Percentiles rank a stretch among this genome's conserved stretches.
Conservation (phyloP, 2,797 vertebrate genomes). For the Macroramphosus scolopax region DNA sequence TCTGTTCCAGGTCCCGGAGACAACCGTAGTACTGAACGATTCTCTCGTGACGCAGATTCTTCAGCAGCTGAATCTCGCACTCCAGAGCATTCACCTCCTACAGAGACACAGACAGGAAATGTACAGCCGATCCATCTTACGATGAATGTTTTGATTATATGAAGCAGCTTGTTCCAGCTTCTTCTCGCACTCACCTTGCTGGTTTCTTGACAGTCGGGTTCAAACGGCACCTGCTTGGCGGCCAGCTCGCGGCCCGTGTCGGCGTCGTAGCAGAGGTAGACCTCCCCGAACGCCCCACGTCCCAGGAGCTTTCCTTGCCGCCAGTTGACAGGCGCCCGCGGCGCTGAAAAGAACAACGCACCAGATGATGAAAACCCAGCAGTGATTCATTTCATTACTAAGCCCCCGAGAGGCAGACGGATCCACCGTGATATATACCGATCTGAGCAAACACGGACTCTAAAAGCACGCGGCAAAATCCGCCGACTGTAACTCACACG, state of each 20-base stretch:
- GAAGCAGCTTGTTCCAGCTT: neutral
- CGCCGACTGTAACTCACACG: conserved; percentile 16
- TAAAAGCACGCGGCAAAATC: conserved; percentile 24
- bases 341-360: conserved; percentile 71
- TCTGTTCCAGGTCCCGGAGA: conserved; percentile 85
- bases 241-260: conserved; percentile 91
- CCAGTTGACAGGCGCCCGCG: conserved; percentile 92
- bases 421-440: conserved; percentile 32
- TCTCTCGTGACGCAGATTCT: conserved; percentile 88
- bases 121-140: too few species aligned
- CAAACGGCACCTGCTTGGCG: conserved; percentile 92
- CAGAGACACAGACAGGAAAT: neutral
- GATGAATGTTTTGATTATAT: too few species aligned
- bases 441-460: conserved; percentile 28
- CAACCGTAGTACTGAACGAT: conserved; percentile 94
- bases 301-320: conserved; percentile 90
- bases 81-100: conserved; percentile 93
- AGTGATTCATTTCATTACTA: conserved; percentile 24
- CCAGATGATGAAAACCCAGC: conserved; percentile 52
- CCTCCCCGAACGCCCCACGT: conserved; percentile 90
- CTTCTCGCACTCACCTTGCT: conserved; percentile 82
- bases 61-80: conserved; percentile 94
- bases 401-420: conserved; percentile 24
- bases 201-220: conserved; percentile 89
- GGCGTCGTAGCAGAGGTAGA: conserved; percentile 91